These are phyloP conservation scores for Aphidius ervi DNA, from an alignment of 1,140 invertebrate species.

Conservation along the genomic window DNA sequence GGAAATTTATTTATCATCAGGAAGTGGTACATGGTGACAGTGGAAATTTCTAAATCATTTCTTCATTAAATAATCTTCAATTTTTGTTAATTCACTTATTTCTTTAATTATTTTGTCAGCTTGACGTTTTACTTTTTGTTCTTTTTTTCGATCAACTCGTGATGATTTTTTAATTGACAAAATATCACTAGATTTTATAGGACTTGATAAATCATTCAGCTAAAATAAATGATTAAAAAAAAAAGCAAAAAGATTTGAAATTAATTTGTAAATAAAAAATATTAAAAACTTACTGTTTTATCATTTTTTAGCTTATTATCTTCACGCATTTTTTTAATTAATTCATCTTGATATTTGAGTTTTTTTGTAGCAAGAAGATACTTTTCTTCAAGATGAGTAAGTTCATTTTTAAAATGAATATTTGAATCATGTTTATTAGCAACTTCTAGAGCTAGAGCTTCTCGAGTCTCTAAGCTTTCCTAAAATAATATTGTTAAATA, in stretches of 20 bases:
- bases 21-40: too few relatives aligned
- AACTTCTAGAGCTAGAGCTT: slow-evolving; percentile 51
- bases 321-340: slow-evolving; percentile 55
- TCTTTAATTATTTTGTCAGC: slow-evolving; percentile 29
- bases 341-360: slow-evolving; percentile 53
- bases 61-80: too few relatives aligned
- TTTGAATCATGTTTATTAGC: slow-evolving; percentile 52
- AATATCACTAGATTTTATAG: background rate
- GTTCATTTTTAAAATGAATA: slow-evolving; percentile 42
- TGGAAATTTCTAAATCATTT: too few relatives aligned
- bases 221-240: background rate
- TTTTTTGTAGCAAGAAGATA: slow-evolving; percentile 47
- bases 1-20: too few relatives aligned
- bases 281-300: slow-evolving; percentile 30
- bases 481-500: slow-evolving; percentile 19
- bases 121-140: slow-evolving; percentile 7
- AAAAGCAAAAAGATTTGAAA: background rate
- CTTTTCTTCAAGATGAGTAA: slow-evolving; percentile 49
- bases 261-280: slow-evolving; percentile 4
- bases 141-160: background rate
- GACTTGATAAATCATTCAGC: background rate
- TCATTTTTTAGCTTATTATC: slow-evolving; percentile 27
- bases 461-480: slow-evolving; percentile 46
- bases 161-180: background rate
- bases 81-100: background rate